Conservation (phyloP, 2,797 vertebrate genomes). For the Helicolenus hilgendorfi region DNA sequence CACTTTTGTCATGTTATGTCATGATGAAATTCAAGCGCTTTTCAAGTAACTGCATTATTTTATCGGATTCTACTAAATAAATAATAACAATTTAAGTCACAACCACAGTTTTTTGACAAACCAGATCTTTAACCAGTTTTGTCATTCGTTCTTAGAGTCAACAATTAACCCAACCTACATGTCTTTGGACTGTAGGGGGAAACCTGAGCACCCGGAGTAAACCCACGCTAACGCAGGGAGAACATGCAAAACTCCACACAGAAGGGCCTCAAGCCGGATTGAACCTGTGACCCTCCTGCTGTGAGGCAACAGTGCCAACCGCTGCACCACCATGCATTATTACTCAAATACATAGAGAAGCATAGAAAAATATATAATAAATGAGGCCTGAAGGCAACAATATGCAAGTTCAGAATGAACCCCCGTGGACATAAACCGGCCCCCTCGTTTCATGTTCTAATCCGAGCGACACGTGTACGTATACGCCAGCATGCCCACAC, state of each 20-base stretch:
- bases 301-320: no score
- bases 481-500: slow-evolving; percentile 18
- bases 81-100: background rate
- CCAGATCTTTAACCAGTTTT: background rate
- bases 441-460: background rate
- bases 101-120: background rate
- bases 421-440: background rate
- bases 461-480: slow-evolving; percentile 20
- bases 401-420: background rate
- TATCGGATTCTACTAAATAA: background rate
- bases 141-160: background rate
- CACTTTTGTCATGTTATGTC: no score
- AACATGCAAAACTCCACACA: background rate
- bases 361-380: background rate
- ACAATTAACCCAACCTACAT: background rate
- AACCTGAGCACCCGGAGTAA: background rate
- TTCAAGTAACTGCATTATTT: no score
- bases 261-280: background rate
- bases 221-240: background rate
- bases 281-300: background rate
- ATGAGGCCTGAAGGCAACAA: background rate
- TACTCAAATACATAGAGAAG: background rate
- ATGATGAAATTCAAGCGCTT: no score
- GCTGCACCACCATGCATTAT: background rate
- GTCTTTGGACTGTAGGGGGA: background rate